Conservation (phyloP, 2,797 vertebrate species). For the Pelochelys cantorii region DNA sequence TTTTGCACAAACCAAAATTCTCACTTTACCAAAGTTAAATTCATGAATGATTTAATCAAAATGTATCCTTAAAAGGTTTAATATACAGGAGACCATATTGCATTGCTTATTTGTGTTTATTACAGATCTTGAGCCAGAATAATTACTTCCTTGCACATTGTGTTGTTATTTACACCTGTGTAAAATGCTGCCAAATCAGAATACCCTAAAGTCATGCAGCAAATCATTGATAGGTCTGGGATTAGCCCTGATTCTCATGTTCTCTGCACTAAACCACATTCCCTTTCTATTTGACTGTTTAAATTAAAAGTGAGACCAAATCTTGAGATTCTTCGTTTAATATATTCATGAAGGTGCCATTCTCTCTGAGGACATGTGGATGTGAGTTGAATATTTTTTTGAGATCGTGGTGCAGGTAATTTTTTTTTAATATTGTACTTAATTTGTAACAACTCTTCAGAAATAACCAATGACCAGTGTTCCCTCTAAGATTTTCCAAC, state of each 20-base stretch:
- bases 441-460: not conserved
- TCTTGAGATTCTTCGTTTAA: not conserved
- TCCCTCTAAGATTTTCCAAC: too few species aligned
- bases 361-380: not conserved
- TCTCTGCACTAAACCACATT: not conserved
- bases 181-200: not conserved
- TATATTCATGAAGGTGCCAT: not conserved
- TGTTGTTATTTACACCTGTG: not conserved
- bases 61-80: not conserved
- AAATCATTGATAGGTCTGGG: not conserved
- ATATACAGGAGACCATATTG: not conserved
- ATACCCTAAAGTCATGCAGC: fast-evolving
- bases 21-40: not conserved
- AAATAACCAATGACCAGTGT: not conserved
- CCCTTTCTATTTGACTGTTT: not conserved
- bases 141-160: not conserved
- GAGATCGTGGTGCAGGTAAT: not conserved
- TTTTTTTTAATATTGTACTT: not conserved
- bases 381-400: not conserved
- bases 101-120: fast-evolving
- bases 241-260: not conserved
- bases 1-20: not conserved
- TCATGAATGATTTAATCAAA: not conserved
- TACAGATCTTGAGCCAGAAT: not conserved
- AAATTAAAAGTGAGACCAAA: not conserved